Conservation (phyloP, 1,140 invertebrate species). For the Eupristina koningsbergeri region DNA sequence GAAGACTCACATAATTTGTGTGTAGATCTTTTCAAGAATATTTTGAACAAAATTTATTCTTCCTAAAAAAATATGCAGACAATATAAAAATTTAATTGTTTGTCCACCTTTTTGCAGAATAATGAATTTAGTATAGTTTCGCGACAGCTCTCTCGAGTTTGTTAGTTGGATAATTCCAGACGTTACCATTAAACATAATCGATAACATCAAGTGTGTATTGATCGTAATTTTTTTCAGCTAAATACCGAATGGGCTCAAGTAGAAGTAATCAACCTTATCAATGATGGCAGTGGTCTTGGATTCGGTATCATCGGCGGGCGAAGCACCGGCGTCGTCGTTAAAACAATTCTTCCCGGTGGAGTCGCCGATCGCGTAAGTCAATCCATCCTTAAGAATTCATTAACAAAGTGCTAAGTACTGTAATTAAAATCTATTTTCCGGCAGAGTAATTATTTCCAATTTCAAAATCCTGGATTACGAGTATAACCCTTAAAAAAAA, state of each 20-base stretch:
- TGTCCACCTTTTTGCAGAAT: too few relatives aligned
- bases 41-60: not conserved
- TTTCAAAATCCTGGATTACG: not conserved
- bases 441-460: not conserved
- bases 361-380: constrained; percentile 89
- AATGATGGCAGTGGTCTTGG: constrained; percentile 97
- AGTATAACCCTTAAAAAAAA: not conserved
- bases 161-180: not conserved
- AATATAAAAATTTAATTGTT: not conserved
- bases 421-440: not conserved
- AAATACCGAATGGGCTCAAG: constrained; percentile 95
- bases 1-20: not conserved
- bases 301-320: constrained; percentile 97
- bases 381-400: not conserved
- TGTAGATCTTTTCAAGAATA: not conserved
- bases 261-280: constrained; percentile 94
- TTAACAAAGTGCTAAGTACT: not conserved
- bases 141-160: too few relatives aligned
- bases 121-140: too few relatives aligned
- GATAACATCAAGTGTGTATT: not conserved
- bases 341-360: constrained; percentile 97
- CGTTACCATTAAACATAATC: not conserved
- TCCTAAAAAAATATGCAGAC: not conserved
- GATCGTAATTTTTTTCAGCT: constrained; percentile 72
- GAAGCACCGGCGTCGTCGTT: constrained; percentile 96